Conservation (phyloP, 2,888 invertebrate species). For the Cerastis rubricosa region DNA sequence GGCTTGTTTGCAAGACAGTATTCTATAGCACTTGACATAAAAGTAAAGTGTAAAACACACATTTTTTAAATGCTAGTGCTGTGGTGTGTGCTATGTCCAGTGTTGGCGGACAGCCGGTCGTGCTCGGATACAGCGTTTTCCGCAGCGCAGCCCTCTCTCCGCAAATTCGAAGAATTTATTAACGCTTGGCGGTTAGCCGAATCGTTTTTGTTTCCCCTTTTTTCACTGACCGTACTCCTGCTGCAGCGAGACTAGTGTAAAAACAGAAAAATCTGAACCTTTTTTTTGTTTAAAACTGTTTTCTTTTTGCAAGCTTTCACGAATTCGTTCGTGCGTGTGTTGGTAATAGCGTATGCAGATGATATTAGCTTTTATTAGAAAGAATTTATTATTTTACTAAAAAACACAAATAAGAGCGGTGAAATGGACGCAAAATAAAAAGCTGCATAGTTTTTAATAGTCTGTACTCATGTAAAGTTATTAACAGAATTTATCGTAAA, state of each 20-base stretch:
- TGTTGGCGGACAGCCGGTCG: conserved; percentile 70
- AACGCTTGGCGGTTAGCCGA: conserved; percentile 88
- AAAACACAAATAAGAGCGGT: conserved; percentile 15
- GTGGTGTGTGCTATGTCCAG: conserved; percentile 57
- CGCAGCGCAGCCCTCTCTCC: conserved; percentile 76
- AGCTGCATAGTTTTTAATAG: conserved; percentile 13
- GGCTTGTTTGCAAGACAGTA: conserved; percentile 18
- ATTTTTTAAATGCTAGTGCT: conserved; percentile 56
- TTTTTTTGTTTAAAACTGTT: conserved; percentile 67
- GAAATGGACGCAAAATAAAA: conserved; percentile 24
- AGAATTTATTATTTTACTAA: conserved; percentile 46
- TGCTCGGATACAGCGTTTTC: conserved; percentile 74
- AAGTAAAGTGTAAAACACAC: conserved; percentile 42
- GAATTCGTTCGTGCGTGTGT: conserved; percentile 56
- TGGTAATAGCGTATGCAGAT: conserved; percentile 59
- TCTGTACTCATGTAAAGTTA: conserved; percentile 49
- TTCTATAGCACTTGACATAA: conserved; percentile 21
- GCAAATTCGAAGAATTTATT: conserved; percentile 88
- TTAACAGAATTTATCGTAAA: conserved; percentile 59
- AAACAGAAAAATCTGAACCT: conserved; percentile 76
- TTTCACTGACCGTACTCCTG: conserved; percentile 80
- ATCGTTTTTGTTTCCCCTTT: conserved; percentile 83
- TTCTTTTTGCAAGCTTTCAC: conserved; percentile 65
- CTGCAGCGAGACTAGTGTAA: conserved; percentile 76
- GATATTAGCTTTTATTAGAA: conserved; percentile 59